A percentile compares a stretch with the other conserved stretches of the same genome.
phyloP scores from a whole-genome alignment of 2,797 vertebrate species.

The Tragopan temminckii region DNA sequence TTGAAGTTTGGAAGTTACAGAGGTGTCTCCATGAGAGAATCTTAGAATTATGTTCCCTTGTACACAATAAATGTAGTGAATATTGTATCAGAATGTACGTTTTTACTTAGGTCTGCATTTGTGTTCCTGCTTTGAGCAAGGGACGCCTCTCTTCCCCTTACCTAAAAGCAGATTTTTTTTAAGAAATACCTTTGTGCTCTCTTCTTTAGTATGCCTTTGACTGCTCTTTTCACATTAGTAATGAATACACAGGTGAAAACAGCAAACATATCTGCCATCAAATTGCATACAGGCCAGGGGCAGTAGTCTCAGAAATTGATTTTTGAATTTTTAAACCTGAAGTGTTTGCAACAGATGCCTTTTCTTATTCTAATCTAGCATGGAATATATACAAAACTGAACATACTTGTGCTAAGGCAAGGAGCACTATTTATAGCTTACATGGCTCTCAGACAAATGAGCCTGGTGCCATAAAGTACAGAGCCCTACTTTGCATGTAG shows the following conservation, averaged over 20 bases:
- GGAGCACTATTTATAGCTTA: background rate
- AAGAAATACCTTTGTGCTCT: background rate
- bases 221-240: background rate
- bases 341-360: background rate
- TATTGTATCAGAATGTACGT: background rate
- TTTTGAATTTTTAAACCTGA: background rate
- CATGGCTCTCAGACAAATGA: background rate
- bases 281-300: background rate
- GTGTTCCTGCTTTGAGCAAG: background rate
- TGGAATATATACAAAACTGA: background rate
- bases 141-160: background rate
- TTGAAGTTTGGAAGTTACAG: background rate
- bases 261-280: background rate
- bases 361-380: background rate
- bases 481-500: background rate
- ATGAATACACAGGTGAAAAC: background rate
- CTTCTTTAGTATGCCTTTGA: background rate
- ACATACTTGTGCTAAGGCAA: background rate
- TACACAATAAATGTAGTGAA: background rate
- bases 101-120: background rate
- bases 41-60: background rate
- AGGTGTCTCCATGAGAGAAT: background rate
- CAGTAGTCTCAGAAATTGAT: background rate
- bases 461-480: rapidly evolving
- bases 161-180: background rate